Conservation (phyloP, 2,888 invertebrate species). For the Melitaea athalia region DNA sequence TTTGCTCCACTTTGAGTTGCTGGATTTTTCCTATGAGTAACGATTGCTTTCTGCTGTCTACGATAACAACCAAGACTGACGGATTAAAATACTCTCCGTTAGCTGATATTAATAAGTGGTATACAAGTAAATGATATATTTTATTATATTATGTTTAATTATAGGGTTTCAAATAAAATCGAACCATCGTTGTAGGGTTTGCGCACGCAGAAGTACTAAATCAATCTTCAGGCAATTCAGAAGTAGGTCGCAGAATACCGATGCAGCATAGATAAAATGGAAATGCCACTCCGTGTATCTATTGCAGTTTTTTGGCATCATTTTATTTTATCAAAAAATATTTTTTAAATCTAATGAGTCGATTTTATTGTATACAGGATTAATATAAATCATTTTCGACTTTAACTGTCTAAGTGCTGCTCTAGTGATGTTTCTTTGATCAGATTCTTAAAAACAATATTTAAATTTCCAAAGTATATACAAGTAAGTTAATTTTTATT, state of each 20-base stretch:
- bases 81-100: neutral
- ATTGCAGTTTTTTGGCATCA: neutral
- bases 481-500: too few species aligned
- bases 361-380: too few species aligned
- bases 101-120: neutral
- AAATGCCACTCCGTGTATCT: constrained; percentile 11
- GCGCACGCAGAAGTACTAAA: constrained; percentile 42
- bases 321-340: neutral
- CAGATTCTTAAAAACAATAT: too few species aligned
- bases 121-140: neutral
- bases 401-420: too few species aligned
- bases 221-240: constrained; percentile 45
- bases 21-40: too few species aligned
- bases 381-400: too few species aligned
- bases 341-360: too few species aligned
- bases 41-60: too few species aligned
- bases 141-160: neutral
- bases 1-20: too few species aligned
- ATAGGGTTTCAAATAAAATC: constrained; percentile 20
- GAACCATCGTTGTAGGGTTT: constrained; percentile 32
- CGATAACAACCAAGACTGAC: too few species aligned
- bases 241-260: constrained; percentile 39
- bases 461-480: too few species aligned
- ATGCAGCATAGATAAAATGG: constrained; percentile 30
- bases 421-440: too few species aligned